Evolutionary conservation across 2,888 invertebrate genomes (phyloP), one percentile per base, ranked within the genome.

Genomic region (Schrankia costaestrigalis): DNA sequence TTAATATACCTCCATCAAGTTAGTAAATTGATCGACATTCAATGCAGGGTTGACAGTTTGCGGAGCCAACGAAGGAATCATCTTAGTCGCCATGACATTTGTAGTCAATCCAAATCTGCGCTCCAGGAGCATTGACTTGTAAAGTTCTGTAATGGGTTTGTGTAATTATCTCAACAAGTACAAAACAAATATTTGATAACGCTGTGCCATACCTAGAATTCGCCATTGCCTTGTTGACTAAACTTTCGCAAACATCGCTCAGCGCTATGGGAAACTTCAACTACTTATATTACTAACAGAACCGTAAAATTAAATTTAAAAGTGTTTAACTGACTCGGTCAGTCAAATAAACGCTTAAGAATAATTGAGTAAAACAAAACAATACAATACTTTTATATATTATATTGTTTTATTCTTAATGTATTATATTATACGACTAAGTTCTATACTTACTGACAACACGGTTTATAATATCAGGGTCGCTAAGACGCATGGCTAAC

Each of bases 21-120:
- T 71, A 26, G 71, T 63, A 48, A 86, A 84, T 47, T 85, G 85
- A 14, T 83, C 78, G 17, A 74, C 57, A 33, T 73, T 82, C 45
- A 86, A 50, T 7, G 65, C 59, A 1, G 97, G 95, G 81, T 97
- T 97, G 38, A 98, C 94, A 1, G 97, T 95, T 73, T 96, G 96
- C 11, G 98, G 98, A 37, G 97, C 92, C 32, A 98, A 89, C 8
- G 95, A 92, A 4, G 98, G 98, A 91, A 98, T 94, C 63, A 97
- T 96, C 70, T 95, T 93, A 7, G 95, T 96, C 4, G 98, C 98
- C 93, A 98, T 95, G 61, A 97, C 89, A 71, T 94, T 96, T 27
- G 97, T 93, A 2, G 95, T 95, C 54, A 98, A 86, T 22, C 96
- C 97, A 78, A 95, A 97, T 70, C 93, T 95, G 78, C 94, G 95